Percentiles rank a stretch among this genome's conserved stretches.
Conservation (phyloP, 2,888 invertebrate genomes). For the Scotopteryx bipunctaria region DNA sequence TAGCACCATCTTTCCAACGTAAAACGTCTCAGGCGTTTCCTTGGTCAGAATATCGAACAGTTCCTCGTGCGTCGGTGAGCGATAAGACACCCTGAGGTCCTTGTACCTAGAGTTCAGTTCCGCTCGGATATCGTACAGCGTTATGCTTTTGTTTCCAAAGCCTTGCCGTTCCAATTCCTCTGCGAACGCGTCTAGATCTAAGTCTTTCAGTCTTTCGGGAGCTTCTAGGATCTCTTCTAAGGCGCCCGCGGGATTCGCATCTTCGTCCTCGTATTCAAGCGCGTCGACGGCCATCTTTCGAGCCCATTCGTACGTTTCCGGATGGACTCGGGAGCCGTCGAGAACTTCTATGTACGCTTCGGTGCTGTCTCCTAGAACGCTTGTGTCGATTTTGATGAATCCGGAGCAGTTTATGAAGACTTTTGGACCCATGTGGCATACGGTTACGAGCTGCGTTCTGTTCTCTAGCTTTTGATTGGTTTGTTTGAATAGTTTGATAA, state of each 20-base stretch:
- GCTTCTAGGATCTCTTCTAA: slow-evolving; percentile 98
- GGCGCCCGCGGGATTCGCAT: slow-evolving; percentile 97
- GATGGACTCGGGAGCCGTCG: slow-evolving; percentile 98
- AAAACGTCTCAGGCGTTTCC: slow-evolving; percentile 97
- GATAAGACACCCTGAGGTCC: slow-evolving; percentile 91
- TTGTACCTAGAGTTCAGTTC: slow-evolving; percentile 97
- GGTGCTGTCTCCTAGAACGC: slow-evolving; percentile 96
- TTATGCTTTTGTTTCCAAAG: slow-evolving; percentile 95
- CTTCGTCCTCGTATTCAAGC: slow-evolving; percentile 98
- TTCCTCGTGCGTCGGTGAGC: slow-evolving; percentile 92
- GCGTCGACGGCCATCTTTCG: slow-evolving; percentile 99
- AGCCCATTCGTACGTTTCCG: slow-evolving; percentile 99
- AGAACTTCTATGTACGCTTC: slow-evolving; percentile 97
- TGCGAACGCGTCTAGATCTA: slow-evolving; percentile 99
- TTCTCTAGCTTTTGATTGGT: slow-evolving; percentile 96
- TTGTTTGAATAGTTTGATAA: slow-evolving; percentile 93
- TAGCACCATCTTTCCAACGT: slow-evolving; percentile 92
- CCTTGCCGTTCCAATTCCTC: slow-evolving; percentile 97
- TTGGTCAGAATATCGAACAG: slow-evolving; percentile 97
- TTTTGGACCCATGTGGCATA: slow-evolving; percentile 98
- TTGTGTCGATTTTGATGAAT: slow-evolving; percentile 99
- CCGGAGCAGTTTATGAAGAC: slow-evolving; percentile 99
- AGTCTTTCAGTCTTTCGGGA: slow-evolving; percentile 96
- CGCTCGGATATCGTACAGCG: slow-evolving; percentile 97
- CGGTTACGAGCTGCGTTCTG: slow-evolving; percentile 96